phyloP scores from a whole-genome alignment of 2,888 invertebrate genomes.

The Aphidoletes aphidimyza region DNA sequence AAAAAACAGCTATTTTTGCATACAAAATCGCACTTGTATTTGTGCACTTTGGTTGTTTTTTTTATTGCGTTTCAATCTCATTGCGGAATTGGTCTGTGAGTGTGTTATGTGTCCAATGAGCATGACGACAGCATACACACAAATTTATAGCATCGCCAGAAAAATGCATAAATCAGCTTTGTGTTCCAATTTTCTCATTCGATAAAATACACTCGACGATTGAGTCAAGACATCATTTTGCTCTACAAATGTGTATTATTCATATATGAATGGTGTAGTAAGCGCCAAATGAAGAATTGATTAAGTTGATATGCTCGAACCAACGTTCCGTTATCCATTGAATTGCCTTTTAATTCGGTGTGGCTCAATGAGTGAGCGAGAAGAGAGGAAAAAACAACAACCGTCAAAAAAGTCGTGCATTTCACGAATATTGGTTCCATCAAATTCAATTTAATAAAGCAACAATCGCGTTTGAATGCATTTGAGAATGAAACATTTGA shows the following conservation, averaged over 20 bases:
- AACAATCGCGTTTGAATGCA: neutral
- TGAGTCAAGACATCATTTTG: neutral
- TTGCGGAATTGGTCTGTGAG: neutral
- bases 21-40: neutral
- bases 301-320: neutral
- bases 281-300: neutral
- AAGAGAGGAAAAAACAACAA: too few relatives aligned
- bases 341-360: too few relatives aligned
- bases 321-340: slow-evolving; percentile 9
- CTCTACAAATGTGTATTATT: neutral
- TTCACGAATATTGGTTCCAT: neutral
- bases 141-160: neutral
- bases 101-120: slow-evolving; percentile 30
- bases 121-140: neutral
- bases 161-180: slow-evolving; percentile 28
- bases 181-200: slow-evolving; percentile 1
- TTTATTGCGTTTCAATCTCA: neutral
- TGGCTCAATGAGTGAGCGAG: too few relatives aligned
- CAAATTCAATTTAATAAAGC: neutral
- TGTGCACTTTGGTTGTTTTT: neutral
- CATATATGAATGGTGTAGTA: too few relatives aligned
- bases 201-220: neutral
- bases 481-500: slow-evolving; percentile 9
- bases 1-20: neutral
- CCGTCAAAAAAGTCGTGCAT: too few relatives aligned